phyloP scores from a whole-genome alignment of 2,888 invertebrate genomes.

The Anaspis maculata region DNA sequence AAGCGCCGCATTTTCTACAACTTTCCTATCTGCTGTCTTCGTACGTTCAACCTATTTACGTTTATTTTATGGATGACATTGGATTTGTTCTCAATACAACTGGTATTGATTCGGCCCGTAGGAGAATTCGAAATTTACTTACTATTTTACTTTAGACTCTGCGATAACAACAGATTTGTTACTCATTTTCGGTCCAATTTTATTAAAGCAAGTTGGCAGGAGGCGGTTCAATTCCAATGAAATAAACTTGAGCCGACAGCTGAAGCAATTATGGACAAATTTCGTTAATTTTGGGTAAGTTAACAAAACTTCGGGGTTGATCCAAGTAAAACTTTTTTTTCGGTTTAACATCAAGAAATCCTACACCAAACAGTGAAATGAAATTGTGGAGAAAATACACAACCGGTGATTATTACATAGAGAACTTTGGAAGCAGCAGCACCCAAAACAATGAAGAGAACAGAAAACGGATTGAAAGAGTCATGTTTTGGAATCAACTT shows the following conservation, averaged over 20 bases:
- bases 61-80: slow-evolving; percentile 49
- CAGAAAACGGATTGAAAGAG: slow-evolving; percentile 18
- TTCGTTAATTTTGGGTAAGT: slow-evolving; percentile 42
- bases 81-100: slow-evolving; percentile 46
- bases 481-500: slow-evolving; percentile 42
- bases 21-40: slow-evolving; percentile 35
- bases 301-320: neutral
- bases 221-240: slow-evolving; percentile 53
- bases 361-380: slow-evolving; percentile 46
- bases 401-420: slow-evolving; percentile 44
- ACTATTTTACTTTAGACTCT: too few relatives aligned
- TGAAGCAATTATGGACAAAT: slow-evolving; percentile 46
- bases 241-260: slow-evolving; percentile 46
- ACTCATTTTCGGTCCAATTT: slow-evolving; percentile 55
- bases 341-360: slow-evolving; percentile 52
- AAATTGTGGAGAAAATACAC: slow-evolving; percentile 55
- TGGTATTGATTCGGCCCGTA: too few relatives aligned
- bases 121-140: too few relatives aligned
- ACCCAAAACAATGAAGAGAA: slow-evolving; percentile 18
- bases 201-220: slow-evolving; percentile 58
- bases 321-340: slow-evolving; percentile 6
- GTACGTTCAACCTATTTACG: slow-evolving; percentile 44
- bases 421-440: slow-evolving; percentile 36
- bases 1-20: slow-evolving; percentile 50
- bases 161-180: slow-evolving; percentile 60